These are phyloP conservation scores for Genyomyrus donnyi DNA, from an alignment of 2,113 vertebrate species.

Conservation along the genomic window DNA sequence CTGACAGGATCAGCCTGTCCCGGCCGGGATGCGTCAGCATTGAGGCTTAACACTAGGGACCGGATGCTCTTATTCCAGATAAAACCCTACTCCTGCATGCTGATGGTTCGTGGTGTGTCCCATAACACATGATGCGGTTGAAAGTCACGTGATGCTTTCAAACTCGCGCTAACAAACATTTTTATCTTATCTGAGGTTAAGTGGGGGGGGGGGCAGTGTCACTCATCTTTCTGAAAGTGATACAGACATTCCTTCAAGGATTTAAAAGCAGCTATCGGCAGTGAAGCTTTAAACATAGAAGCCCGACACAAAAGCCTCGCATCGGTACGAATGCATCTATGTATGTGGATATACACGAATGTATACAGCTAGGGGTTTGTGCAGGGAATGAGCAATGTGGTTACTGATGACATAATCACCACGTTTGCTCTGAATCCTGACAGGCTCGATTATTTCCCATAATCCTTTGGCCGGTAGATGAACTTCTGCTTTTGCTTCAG, in stretches of 20 bases:
- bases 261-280: not conserved
- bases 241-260: not conserved
- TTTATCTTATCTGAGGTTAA: not conserved
- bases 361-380: not conserved
- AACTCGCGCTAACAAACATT: not conserved
- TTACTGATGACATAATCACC: not conserved
- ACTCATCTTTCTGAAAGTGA: not conserved
- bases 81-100: not conserved
- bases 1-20: not conserved
- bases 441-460: not conserved
- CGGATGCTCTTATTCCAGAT: not conserved
- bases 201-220: not conserved
- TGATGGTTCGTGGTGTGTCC: not conserved
- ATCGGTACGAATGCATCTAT: not conserved
- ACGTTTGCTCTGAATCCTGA: not conserved
- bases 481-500: not conserved
- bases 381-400: not conserved
- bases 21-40: not conserved
- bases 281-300: not conserved
- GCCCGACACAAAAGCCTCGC: not conserved
- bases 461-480: not conserved
- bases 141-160: not conserved
- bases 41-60: not conserved
- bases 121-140: not conserved
- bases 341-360: not conserved